Evolutionary conservation across 2,797 vertebrate species (phyloP).

Genomic region (Sebastes elongatus): DNA sequence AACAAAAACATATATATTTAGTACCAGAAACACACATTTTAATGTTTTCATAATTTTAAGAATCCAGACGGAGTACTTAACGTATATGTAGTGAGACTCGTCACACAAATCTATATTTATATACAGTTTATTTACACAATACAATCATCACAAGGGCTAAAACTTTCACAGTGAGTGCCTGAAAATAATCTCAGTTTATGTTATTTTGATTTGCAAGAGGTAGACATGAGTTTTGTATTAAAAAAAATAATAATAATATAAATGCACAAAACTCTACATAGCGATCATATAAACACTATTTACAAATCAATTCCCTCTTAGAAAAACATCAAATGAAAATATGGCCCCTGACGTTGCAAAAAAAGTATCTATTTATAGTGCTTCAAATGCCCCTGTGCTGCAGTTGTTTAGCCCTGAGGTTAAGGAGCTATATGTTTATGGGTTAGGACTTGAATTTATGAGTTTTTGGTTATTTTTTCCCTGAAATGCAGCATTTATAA

Average conservation of each 20-base stretch:
- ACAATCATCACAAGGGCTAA: conserved; percentile 16
- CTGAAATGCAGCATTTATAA: conserved; percentile 22
- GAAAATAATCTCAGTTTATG: conserved; percentile 10
- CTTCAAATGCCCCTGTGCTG: conserved; percentile 19
- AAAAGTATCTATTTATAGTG: conserved; percentile 19
- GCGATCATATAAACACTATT: conserved; percentile 66
- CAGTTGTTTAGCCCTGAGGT: conserved; percentile 9
- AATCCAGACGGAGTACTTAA: neutral
- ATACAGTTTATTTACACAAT: conserved; percentile 77
- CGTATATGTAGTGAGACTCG: neutral
- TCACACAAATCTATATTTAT: conserved; percentile 27
- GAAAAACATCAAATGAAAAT: conserved; percentile 3
- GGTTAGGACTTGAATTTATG: neutral
- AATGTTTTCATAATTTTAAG: neutral
- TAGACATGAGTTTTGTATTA: conserved; percentile 70
- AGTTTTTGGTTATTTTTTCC: neutral
- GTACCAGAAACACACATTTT: neutral
- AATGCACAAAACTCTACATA: conserved; percentile 68
- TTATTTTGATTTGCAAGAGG: conserved; percentile 58
- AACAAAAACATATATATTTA: neutral
- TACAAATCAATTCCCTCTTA: conserved; percentile 54
- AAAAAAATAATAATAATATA: conserved; percentile 26
- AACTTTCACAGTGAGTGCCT: conserved; percentile 41
- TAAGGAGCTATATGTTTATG: neutral
- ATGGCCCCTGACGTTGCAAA: neutral